Evolutionary conservation across 2,113 vertebrate genomes (phyloP), one percentile per base, ranked within the genome.

Genomic region (Cairina moschata): DNA sequence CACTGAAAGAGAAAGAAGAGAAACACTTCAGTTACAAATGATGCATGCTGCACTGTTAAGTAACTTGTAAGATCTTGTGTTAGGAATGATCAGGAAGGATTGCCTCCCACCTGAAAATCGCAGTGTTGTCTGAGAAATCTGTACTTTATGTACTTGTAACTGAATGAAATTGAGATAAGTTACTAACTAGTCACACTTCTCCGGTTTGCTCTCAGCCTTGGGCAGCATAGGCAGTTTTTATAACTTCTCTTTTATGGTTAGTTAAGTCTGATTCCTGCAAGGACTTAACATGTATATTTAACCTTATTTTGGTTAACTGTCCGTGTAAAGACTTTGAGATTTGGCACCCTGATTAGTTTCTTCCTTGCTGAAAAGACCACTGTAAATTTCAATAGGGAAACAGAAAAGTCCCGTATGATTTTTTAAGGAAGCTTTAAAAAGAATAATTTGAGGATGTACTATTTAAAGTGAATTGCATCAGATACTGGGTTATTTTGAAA

Each of bases 391-490:
- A 95, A 65, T 46, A 79, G 66, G 92, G 93, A 94, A 97, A 90
- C 74, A 92, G 80, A 93, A 91, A 95, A 95, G 73, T 88, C 74
- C 92, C 93, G 28, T 81, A 71, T 59, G 3, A 40, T 66, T 69
- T 85, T 96, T 96, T 91, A 95, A 93, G 96, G 95, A 96, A 93
- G 74, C 71, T 89, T 92, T 88, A 85, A 89, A 93, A 89, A 40
- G 54, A 91, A 55, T 55, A 20, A 80, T 87, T 92, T 92, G 92
- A 94, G 88, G 86, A 93, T 84, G 83, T 93, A 20, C 66, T 62
- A 67, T 91, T 91, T 95, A 83, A 87, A 85, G 81, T 31, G 17
- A 91, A 58, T 94, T 92, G 62, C 81, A 87, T 69, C 55, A 89
- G 77, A 60, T 68, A 50, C 25, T 34, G 11, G 6, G 28, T 79